These are phyloP conservation scores for Apotomis betuletana DNA, from an alignment of 2,888 invertebrate genomes.

Conservation along the genomic window DNA sequence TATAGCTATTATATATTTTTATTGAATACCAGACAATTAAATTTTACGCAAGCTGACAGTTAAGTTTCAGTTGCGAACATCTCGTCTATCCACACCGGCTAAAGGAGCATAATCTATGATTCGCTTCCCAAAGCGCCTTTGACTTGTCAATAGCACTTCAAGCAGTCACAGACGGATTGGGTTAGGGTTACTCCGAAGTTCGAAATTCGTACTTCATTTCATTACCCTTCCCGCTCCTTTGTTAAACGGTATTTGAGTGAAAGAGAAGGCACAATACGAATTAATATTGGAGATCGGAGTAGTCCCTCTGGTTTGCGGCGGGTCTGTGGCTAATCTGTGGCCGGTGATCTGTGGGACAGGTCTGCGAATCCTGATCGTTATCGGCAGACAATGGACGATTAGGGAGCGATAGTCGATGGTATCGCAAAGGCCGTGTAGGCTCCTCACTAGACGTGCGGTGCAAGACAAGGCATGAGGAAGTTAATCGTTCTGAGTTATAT, in stretches of 20 bases:
- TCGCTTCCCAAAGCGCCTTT: slow-evolving; percentile 19
- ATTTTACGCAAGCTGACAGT: too few relatives aligned
- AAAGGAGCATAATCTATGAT: slow-evolving; percentile 16
- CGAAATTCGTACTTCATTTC: not conserved
- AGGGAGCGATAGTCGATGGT: slow-evolving; percentile 65
- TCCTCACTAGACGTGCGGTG: slow-evolving; percentile 50
- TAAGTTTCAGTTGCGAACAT: too few relatives aligned
- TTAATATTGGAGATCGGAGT: too few relatives aligned
- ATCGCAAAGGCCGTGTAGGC: slow-evolving; percentile 64
- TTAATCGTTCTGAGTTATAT: too few relatives aligned
- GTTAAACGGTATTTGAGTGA: too few relatives aligned
- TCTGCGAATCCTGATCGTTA: slow-evolving; percentile 59
- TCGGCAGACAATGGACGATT: slow-evolving; percentile 72
- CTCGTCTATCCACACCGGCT: not conserved
- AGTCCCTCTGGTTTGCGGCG: slow-evolving; percentile 2
- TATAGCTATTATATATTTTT: too few relatives aligned
- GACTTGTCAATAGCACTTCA: slow-evolving; percentile 23
- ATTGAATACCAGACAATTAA: too few relatives aligned
- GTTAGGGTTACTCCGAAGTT: not conserved
- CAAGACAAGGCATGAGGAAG: slow-evolving; percentile 35
- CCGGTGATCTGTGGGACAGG: slow-evolving; percentile 39
- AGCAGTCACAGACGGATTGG: slow-evolving; percentile 23
- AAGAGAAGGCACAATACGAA: too few relatives aligned
- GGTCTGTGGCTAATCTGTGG: slow-evolving; percentile 35
- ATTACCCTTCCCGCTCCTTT: too few relatives aligned